Evolutionary conservation across 2,113 vertebrate species (phyloP), one percentile per base, ranked within the genome.

Genomic region (Hyla sarda): DNA sequence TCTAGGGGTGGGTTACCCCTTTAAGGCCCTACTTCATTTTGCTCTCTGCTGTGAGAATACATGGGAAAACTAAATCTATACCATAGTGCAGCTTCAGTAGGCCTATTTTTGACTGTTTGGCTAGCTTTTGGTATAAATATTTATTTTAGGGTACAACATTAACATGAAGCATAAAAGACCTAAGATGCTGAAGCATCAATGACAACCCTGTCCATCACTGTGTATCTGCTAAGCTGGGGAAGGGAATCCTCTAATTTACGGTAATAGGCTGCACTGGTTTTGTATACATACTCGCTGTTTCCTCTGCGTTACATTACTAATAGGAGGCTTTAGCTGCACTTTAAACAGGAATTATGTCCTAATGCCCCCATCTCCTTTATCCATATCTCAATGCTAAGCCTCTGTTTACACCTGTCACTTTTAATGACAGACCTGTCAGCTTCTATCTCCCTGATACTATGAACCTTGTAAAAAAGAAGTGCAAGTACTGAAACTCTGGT

Each of bases 391-490:
- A 12, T 2, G 7, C 34, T 34, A 41, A 34, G 67, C 67, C 25
- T 17, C 9, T 45, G 71, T n/a, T 41, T 25, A 41, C 37, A 73
- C 37, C 37, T 25, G 71, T 45, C 71, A 73, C 71, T 73, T 73
- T 73, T 23, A 45, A 45, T 73, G 34, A 45, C 71, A 73, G 28
- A 73, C 11, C 71, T 73, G 71, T 73, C 71, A 73, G 37, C 30
- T 73, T 19, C 69, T 12, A 23, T 21, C 8, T 67, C 21, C 19
- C 28, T 41, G 17, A 21, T 23, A 71, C 5, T 23, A 1, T 69
- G 30, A 17, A 69, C 60, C 60, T 28, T 65, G 25, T 7, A 25
- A 28, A 58, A 19, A 19, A 4, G n/a, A n/a, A 28, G 25, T 62
- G 60, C 11, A 28, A 34, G 67, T 71, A 32, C 67, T 32, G 13